phyloP scores from a whole-genome alignment of 2,797 vertebrate genomes.

The Scleropages formosus region DNA sequence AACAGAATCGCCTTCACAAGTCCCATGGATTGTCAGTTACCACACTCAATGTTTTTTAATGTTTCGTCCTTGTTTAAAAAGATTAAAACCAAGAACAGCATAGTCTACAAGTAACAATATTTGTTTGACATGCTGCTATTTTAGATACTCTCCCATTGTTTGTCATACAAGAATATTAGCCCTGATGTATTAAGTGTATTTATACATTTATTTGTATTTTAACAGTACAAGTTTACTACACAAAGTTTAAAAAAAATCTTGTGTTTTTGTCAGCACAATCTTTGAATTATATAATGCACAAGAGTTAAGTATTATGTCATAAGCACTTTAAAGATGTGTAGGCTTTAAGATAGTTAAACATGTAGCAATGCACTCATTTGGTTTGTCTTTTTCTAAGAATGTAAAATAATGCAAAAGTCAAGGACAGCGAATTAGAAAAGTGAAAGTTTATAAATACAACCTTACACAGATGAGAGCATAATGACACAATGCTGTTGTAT shows the following conservation, averaged over 20 bases:
- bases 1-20: background rate
- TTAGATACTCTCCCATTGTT: constrained; percentile 23
- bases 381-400: constrained; percentile 61
- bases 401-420: constrained; percentile 49
- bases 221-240: constrained; percentile 42
- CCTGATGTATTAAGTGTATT: constrained; percentile 31
- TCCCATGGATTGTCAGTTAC: background rate
- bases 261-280: constrained; percentile 59
- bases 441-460: background rate
- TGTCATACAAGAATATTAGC: constrained; percentile 24
- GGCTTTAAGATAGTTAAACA: constrained; percentile 54
- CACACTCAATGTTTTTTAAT: background rate
- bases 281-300: constrained; percentile 59
- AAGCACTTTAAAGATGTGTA: constrained; percentile 68
- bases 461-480: too few relatives aligned
- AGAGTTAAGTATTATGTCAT: constrained; percentile 56
- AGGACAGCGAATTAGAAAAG: constrained; percentile 18
- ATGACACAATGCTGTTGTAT: background rate
- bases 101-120: constrained; percentile 17
- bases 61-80: constrained; percentile 1
- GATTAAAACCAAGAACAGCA: background rate
- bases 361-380: constrained; percentile 69
- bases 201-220: constrained; percentile 23
- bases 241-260: constrained; percentile 41
- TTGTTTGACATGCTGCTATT: constrained; percentile 24